Evolutionary conservation across 2,797 vertebrate species (phyloP).

Genomic region (Antennarius maculatus): DNA sequence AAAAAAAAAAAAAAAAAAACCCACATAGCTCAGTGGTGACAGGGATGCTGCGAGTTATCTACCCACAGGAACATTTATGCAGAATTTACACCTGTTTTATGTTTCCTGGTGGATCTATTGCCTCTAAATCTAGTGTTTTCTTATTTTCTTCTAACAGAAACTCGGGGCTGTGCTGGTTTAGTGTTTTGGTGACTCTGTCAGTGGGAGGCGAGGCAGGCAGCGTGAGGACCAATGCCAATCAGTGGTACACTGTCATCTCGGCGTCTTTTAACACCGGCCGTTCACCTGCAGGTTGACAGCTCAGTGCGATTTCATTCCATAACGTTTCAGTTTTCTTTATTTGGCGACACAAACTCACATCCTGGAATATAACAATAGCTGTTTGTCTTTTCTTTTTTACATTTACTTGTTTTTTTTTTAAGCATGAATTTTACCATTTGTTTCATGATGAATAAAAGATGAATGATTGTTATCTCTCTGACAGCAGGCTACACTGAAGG

Average conservation of each 20-base stretch:
- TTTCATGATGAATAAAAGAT: no score
- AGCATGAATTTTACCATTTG: no score
- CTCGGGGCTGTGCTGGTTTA: not conserved
- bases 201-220: not conserved
- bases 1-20: not conserved
- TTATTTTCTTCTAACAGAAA: not conserved
- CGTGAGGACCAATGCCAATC: conserved; percentile 11
- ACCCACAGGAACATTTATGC: not conserved
- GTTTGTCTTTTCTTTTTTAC: no score
- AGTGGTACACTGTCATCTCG: not conserved
- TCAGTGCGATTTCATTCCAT: not conserved
- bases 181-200: not conserved
- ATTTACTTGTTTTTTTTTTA: no score
- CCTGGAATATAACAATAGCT: no score
- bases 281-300: conserved; percentile 1
- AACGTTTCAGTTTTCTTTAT: not conserved
- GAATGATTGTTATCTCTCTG: no score
- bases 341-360: no score
- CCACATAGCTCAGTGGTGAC: not conserved
- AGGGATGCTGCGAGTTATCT: not conserved
- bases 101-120: not conserved
- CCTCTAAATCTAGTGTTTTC: conserved; percentile 5
- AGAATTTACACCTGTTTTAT: not conserved
- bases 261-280: not conserved
- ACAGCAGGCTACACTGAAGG: no score